Evolutionary conservation across 2,797 vertebrate genomes (phyloP).

Genomic region (Sebastes hopkinsi): DNA sequence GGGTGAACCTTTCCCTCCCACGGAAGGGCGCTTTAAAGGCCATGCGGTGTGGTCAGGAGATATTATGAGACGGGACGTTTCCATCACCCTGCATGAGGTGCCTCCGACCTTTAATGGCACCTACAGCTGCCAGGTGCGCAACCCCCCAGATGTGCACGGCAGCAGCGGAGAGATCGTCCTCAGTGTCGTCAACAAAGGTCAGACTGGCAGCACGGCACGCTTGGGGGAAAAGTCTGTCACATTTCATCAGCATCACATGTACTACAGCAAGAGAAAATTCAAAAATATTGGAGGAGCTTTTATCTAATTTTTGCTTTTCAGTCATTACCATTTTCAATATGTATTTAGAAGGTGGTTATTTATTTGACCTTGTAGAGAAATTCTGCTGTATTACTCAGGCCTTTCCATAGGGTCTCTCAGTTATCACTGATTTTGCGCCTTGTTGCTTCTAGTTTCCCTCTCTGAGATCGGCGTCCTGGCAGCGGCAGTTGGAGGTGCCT

Average conservation of each 20-base stretch:
- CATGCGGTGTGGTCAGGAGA: slow-evolving; percentile 90
- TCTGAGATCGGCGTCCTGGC: slow-evolving; percentile 90
- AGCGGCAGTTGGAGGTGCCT: slow-evolving; percentile 84
- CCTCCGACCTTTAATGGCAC: slow-evolving; percentile 91
- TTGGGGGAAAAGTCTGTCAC: background rate
- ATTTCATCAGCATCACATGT: background rate
- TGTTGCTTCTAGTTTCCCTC: slow-evolving; percentile 43
- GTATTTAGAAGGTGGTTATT: background rate
- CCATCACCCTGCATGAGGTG: slow-evolving; percentile 86
- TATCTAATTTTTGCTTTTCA: background rate
- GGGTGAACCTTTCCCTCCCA: slow-evolving; percentile 66
- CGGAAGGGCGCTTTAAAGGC: slow-evolving; percentile 80
- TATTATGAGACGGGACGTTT: slow-evolving; percentile 80
- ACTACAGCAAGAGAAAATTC: background rate
- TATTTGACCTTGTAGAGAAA: background rate
- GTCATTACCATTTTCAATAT: background rate
- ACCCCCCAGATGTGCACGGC: slow-evolving; percentile 88
- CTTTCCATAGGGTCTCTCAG: background rate
- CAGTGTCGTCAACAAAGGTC: slow-evolving; percentile 83
- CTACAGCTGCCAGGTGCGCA: slow-evolving; percentile 90
- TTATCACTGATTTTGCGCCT: background rate
- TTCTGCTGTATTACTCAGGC: background rate
- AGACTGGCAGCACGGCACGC: slow-evolving; percentile 16
- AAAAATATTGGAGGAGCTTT: background rate
- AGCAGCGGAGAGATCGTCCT: slow-evolving; percentile 83